phyloP scores from a whole-genome alignment of 2,797 vertebrate genomes.

The Rhinichthys osculus region DNA sequence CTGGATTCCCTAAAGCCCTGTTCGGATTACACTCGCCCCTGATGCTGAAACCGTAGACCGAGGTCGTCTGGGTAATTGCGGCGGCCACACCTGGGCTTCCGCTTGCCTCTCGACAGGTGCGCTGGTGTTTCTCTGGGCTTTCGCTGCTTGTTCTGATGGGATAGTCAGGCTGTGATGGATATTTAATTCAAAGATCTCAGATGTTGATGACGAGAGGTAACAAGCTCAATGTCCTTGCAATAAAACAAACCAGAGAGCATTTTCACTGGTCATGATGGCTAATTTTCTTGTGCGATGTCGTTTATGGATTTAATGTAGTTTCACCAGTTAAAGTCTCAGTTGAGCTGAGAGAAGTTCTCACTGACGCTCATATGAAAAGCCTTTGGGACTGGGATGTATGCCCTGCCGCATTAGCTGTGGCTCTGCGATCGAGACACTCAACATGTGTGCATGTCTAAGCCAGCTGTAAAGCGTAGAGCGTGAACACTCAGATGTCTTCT shows the following conservation, averaged over 20 bases:
- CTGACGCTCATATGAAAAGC: neutral
- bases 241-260: neutral
- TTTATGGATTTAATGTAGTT: neutral
- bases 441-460: neutral
- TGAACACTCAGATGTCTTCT: neutral
- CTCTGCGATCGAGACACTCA: neutral
- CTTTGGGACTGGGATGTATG: neutral
- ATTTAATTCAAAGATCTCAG: neutral
- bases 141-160: neutral
- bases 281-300: neutral
- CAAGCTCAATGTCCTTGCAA: no score
- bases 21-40: slow-evolving; percentile 16
- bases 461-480: neutral
- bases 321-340: neutral
- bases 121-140: neutral
- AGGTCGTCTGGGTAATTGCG: neutral
- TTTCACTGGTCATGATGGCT: neutral
- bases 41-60: slow-evolving; percentile 37
- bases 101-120: neutral
- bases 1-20: slow-evolving; percentile 19
- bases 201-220: neutral
- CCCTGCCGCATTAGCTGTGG: neutral
- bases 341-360: neutral
- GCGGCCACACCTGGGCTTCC: slow-evolving; percentile 8
- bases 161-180: neutral